These are phyloP conservation scores for Onychomys torridus DNA, from an alignment of 2,797 vertebrate genomes.

Conservation along the genomic window DNA sequence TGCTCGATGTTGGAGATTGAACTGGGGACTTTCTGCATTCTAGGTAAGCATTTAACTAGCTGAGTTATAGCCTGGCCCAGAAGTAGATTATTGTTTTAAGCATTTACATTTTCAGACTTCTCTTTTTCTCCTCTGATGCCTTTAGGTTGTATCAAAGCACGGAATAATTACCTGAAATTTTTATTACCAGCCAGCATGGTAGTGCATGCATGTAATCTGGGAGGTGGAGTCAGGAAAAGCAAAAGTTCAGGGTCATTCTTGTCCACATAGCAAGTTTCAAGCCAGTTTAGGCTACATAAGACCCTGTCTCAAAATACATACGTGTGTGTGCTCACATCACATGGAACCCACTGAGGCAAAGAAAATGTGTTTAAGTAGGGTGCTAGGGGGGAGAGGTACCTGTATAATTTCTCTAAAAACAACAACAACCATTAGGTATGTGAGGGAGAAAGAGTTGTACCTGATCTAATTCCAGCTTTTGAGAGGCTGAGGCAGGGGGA, in stretches of 20 bases:
- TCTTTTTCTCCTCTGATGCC: background rate
- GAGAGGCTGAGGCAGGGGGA: background rate
- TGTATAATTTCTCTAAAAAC: background rate
- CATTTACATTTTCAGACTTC: background rate
- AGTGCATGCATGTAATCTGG: background rate
- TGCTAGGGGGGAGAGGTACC: background rate
- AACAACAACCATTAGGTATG: background rate
- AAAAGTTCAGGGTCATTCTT: background rate
- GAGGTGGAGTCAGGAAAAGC: background rate
- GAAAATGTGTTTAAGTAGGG: background rate
- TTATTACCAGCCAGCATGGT: background rate
- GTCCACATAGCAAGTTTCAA: background rate
- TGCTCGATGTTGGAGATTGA: background rate
- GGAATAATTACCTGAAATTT: constrained; percentile 5
- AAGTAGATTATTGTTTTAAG: background rate
- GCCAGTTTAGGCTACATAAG: background rate
- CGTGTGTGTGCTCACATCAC: background rate
- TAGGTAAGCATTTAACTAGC: background rate
- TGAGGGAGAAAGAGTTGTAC: background rate
- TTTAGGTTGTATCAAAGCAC: constrained; percentile 29
- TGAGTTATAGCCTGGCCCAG: background rate
- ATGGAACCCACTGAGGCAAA: background rate
- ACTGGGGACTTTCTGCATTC: background rate
- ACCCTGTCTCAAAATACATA: background rate
- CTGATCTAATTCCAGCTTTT: background rate